Evolutionary conservation across 2,888 invertebrate species (phyloP).

Genomic region (Ophonus ardosiacus): DNA sequence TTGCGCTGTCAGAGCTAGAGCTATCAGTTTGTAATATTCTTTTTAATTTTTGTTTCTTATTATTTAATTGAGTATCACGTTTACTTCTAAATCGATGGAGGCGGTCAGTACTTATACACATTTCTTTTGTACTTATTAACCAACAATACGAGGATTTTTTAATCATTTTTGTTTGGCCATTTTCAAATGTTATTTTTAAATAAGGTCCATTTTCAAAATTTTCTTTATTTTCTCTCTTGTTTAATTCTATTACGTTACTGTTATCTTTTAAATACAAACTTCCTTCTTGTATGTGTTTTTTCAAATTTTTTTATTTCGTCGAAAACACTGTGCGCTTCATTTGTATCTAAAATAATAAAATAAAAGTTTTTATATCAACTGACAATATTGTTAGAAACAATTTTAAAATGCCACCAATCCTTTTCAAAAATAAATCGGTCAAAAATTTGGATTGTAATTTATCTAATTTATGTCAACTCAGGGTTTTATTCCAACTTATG

Average conservation of each 20-base stretch:
- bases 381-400: not conserved
- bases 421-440: not conserved
- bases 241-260: not conserved
- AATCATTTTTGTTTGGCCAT: not conserved
- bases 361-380: not conserved
- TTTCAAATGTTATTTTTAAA: not conserved
- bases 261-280: not conserved
- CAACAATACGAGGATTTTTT: not conserved
- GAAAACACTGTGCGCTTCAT: not conserved
- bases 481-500: not conserved
- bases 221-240: not conserved
- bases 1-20: not conserved
- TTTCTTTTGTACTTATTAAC: not conserved
- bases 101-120: not conserved
- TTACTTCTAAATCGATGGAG: not conserved
- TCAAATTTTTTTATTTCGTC: not conserved
- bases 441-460: not conserved
- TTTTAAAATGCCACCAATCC: not conserved
- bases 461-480: not conserved
- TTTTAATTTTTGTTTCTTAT: not conserved
- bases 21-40: not conserved
- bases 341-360: not conserved
- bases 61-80: not conserved
- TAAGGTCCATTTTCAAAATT: not conserved
- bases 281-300: not conserved